Evolutionary conservation across 2,888 invertebrate species (phyloP), one percentile per base, ranked within the genome.

Genomic region (Idaea straminata): DNA sequence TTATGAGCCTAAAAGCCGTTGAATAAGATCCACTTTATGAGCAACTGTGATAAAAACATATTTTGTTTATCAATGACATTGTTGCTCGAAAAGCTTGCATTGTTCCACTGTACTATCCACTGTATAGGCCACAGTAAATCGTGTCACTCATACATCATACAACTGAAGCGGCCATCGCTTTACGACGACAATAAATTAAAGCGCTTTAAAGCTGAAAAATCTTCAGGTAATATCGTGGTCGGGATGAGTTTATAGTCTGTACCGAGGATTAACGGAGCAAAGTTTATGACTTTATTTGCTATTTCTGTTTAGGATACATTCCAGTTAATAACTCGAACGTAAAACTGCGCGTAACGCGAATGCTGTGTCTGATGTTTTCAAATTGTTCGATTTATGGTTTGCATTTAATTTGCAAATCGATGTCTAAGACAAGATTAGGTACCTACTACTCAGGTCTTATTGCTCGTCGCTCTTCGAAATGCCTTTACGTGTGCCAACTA

Each of bases 141-240:
- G 34, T 34, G 59, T 59, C 59, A 59, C 59, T 68, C 69, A 81
- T 81, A 80, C 72, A 76, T 59, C 69, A 80, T 84, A 47, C 47
- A 81, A 84, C 86, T 82, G 86, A 87, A 88, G 85, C 83, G 82
- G 80, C 82, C 83, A 81, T 75, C 77, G 77, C 76, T 88, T 88
- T 88, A 88, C 82, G 86, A 86, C 76, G 73, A 72, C 79, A 77
- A 84, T 88, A 87, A 88, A 88, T 87, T 84, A 86, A 79, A 76
- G 79, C 81, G 74, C 80, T 83, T 75, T 69, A 77, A 79, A 78
- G 66, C 73, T 77, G 74, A 77, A 76, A 77, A 78, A 73, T 72
- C 69, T 77, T 75, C 86, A 87, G 87, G 86, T 88, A 83, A 83
- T 81, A 76, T 67, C 70, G 69, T 72, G 72, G 72, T 71, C 74